These are phyloP conservation scores for Eudasyphora cyanicolor DNA, from an alignment of 2,888 invertebrate species.

Conservation along the genomic window DNA sequence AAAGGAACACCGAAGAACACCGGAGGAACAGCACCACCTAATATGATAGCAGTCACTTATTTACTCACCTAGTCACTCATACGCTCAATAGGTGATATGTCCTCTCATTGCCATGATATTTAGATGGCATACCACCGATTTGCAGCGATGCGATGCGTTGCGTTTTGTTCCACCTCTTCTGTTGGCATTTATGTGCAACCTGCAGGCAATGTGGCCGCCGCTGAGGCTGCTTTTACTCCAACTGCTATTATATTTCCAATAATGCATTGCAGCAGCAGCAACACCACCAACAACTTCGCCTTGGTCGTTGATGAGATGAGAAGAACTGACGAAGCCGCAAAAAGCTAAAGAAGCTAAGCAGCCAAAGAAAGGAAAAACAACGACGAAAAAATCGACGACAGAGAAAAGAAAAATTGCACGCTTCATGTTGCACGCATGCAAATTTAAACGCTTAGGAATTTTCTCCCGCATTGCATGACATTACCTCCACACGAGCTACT, in stretches of 20 bases:
- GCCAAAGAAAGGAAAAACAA: background rate
- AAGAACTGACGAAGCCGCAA: background rate
- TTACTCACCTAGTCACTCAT: slow-evolving; percentile 66
- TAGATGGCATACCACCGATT: slow-evolving; percentile 52
- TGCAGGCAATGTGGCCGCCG: slow-evolving; percentile 20
- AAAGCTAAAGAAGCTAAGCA: background rate
- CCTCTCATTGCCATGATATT: slow-evolving; percentile 63
- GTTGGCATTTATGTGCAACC: slow-evolving; percentile 17
- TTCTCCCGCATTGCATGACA: slow-evolving; percentile 67
- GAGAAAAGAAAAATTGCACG: slow-evolving; percentile 58
- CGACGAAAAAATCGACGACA: slow-evolving; percentile 12
- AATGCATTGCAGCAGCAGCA: slow-evolving; percentile 21
- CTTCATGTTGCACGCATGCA: slow-evolving; percentile 67
- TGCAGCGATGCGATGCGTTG: slow-evolving; percentile 36
- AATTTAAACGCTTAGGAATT: slow-evolving; percentile 66
- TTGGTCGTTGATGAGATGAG: slow-evolving; percentile 31
- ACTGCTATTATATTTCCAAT: slow-evolving; percentile 45
- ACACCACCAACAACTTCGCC: slow-evolving; percentile 2
- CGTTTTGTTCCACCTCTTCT: slow-evolving; percentile 21
- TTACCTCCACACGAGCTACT: slow-evolving; percentile 51
- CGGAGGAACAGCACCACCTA: slow-evolving; percentile 42
- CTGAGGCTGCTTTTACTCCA: slow-evolving; percentile 52
- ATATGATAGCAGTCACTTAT: slow-evolving; percentile 63
- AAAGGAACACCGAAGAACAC: slow-evolving; percentile 52
- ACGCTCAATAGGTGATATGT: slow-evolving; percentile 65